These are phyloP conservation scores for Anas capensis DNA, from an alignment of 2,797 vertebrate genomes.

Conservation along the genomic window DNA sequence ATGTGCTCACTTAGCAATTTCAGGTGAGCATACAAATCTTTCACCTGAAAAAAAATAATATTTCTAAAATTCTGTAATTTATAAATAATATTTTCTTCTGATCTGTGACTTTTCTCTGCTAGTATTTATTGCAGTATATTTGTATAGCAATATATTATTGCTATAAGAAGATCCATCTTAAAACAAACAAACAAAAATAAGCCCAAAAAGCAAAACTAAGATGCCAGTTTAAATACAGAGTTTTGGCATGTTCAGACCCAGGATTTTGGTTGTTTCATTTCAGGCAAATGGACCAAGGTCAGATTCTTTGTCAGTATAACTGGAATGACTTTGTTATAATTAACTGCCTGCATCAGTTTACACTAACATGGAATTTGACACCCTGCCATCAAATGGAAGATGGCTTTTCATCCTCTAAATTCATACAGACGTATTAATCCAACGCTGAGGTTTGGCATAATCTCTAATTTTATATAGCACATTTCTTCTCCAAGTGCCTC, in stretches of 20 bases:
- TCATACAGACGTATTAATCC: slow-evolving; percentile 52
- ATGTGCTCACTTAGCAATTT: background rate
- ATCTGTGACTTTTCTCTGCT: background rate
- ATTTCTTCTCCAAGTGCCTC: slow-evolving; percentile 59
- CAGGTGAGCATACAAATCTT: background rate
- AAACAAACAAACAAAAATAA: background rate
- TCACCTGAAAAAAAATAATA: background rate
- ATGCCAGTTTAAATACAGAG: background rate
- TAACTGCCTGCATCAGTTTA: slow-evolving; percentile 50
- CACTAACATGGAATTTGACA: slow-evolving; percentile 36
- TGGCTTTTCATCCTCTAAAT: slow-evolving; percentile 59
- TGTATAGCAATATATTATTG: background rate
- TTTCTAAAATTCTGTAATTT: background rate
- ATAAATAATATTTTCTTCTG: background rate
- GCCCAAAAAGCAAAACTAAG: background rate
- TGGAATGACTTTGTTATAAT: slow-evolving; percentile 29
- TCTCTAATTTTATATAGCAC: slow-evolving; percentile 60
- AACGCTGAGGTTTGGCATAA: slow-evolving; percentile 63
- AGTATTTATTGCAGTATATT: slow-evolving; percentile 1
- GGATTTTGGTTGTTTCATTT: slow-evolving; percentile 16
- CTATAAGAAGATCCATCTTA: background rate
- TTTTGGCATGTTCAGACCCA: background rate
- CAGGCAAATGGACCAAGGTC: slow-evolving; percentile 1
- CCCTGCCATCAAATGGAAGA: slow-evolving; percentile 49
- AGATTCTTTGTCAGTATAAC: slow-evolving; percentile 36